Base-by-base conservation (phyloP, 2,113 vertebrate genomes). In the Rhegmatorhina hoffmannsi region DNA sequence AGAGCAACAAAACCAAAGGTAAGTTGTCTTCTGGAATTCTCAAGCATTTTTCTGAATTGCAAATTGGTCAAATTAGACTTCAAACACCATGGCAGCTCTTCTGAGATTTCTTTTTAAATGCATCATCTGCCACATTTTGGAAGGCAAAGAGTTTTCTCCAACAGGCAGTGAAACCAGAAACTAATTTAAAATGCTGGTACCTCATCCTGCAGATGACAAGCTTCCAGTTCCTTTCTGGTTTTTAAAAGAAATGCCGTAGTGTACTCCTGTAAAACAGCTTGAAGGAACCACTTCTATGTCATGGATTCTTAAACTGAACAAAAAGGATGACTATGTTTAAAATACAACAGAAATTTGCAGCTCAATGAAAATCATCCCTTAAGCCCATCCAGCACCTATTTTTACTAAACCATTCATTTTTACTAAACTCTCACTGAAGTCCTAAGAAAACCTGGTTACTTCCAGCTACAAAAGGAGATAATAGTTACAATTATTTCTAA, bases 21-120 rank as follows among this genome's bases (percentile, higher is more conserved):
- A 75, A 85, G 40, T 34, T 53, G 12, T 63, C 52, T 67, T 64
- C 77, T 82, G 78, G 21, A 76, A 67, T 53, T 78, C 74, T 84
- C n/a, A 85, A 84, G 94, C 25, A 63, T 34, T 92, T 75, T 89
- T 74, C 81, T 87, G 86, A 94, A 80, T 53, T 93, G 31, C 1
- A 31, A 77, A 34, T 56, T 87, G 43, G 63, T 70, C 40, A 80
- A 92, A 83, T 56, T 87, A 83, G 84, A 84, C 62, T 89, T 70
- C 79, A 88, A 91, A 93, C 66, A 83, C 36, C 64, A 75, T 33
- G 21, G 59, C 52, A 87, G 47, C 10, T 77, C 90, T 68, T 76
- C 40, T 33, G 25, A 52, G 75, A 78, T 46, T 87, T 33, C 63
- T 81, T 89, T 52, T 55, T 11, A 44, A 94, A 76, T 59, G 36